A percentile compares a stretch with the other conserved stretches of the same genome.
These are phyloP conservation scores for Muntiacus reevesi DNA, from an alignment of 2,113 vertebrate species.

Conservation along the genomic window DNA sequence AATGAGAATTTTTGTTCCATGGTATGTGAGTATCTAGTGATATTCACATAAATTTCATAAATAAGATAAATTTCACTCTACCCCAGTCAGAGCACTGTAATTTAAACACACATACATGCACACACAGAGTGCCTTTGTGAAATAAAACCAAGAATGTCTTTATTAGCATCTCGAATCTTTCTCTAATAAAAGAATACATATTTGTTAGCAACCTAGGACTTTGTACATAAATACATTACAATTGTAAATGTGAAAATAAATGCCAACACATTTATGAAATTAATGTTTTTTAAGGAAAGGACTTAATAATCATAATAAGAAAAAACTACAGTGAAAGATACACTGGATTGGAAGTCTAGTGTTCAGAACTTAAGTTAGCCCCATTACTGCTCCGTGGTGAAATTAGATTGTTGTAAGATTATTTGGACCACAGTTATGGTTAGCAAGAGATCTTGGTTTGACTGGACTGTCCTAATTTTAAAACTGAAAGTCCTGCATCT, in stretches of 20 bases:
- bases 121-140: background rate
- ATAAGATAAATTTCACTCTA: conserved; percentile 55
- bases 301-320: background rate
- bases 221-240: background rate
- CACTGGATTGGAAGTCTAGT: background rate
- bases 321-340: background rate
- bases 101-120: background rate
- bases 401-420: background rate
- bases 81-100: background rate
- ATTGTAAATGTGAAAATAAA: background rate
- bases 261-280: background rate
- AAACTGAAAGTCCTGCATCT: background rate
- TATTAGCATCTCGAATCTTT: background rate
- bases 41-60: background rate
- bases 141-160: background rate
- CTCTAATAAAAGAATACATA: background rate
- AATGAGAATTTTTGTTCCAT: conserved; percentile 54
- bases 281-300: background rate
- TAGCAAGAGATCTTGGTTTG: background rate
- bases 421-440: background rate
- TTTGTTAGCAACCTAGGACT: background rate
- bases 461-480: background rate
- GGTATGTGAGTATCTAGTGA: conserved; percentile 54
- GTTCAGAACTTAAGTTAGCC: background rate
- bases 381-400: rapidly evolving